phyloP scores from a whole-genome alignment of 2,113 vertebrate genomes.

The Peucedramus taeniatus region DNA sequence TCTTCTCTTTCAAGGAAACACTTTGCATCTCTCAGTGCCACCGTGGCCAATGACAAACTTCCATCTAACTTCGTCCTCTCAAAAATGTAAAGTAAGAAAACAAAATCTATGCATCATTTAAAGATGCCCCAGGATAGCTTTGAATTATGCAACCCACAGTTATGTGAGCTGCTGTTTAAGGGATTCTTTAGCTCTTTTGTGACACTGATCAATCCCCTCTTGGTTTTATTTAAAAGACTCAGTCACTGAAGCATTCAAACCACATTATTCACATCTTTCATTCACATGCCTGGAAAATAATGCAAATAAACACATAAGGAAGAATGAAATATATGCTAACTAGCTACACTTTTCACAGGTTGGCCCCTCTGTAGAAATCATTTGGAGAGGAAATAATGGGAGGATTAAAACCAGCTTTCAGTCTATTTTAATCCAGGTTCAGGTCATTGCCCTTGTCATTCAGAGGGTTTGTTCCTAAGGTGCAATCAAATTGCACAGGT shows the following conservation, averaged over 20 bases:
- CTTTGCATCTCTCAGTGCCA: background rate
- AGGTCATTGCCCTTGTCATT: background rate
- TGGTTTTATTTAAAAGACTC: slow-evolving; percentile 48
- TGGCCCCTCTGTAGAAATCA: slow-evolving; percentile 39
- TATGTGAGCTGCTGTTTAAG: slow-evolving; percentile 64
- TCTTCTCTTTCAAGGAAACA: background rate
- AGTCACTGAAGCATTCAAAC: slow-evolving; percentile 37
- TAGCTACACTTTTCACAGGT: slow-evolving; percentile 55
- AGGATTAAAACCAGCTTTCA: slow-evolving; percentile 57
- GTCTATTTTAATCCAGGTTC: slow-evolving; percentile 43
- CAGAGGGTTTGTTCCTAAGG: background rate
- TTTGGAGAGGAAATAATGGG: slow-evolving; percentile 36
- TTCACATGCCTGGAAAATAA: slow-evolving; percentile 59
- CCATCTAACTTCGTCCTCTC: slow-evolving; percentile 40
- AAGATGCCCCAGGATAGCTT: slow-evolving; percentile 67
- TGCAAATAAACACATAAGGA: slow-evolving; percentile 49
- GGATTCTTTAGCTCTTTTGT: slow-evolving; percentile 50
- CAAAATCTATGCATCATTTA: slow-evolving; percentile 77
- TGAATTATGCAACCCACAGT: slow-evolving; percentile 73
- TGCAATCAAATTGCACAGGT: background rate
- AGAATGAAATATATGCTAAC: slow-evolving; percentile 58
- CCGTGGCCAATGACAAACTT: background rate
- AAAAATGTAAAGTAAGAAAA: slow-evolving; percentile 67
- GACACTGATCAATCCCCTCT: slow-evolving; percentile 52
- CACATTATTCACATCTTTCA: slow-evolving; percentile 21